Conservation (phyloP, 2,888 invertebrate species). For the Phortica okadai region DNA sequence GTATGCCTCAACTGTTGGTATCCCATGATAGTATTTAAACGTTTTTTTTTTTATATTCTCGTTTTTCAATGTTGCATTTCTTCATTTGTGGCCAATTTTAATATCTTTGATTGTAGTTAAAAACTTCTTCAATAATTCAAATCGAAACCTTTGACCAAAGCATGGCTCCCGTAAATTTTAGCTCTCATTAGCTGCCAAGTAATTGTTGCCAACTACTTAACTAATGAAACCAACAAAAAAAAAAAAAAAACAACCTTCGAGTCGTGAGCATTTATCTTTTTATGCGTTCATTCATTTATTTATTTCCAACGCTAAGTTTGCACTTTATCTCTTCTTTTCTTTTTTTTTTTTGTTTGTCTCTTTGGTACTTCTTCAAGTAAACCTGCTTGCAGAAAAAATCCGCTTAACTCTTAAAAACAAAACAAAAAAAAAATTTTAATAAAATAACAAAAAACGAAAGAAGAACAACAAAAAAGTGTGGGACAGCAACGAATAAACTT, state of each 20-base stretch:
- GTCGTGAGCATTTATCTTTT: conserved; percentile 23
- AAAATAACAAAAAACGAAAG: conserved; percentile 11
- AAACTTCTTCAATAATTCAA: neutral
- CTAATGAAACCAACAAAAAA: conserved; percentile 17
- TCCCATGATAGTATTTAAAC: too few relatives aligned
- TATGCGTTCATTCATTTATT: conserved; percentile 31
- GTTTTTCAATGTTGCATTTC: neutral
- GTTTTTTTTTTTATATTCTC: too few relatives aligned
- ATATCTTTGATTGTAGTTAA: neutral
- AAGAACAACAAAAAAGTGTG: neutral
- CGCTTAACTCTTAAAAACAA: neutral
- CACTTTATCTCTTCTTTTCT: neutral
- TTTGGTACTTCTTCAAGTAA: conserved; percentile 13
- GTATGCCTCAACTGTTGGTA: too few relatives aligned
- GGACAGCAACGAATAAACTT: conserved; percentile 1
- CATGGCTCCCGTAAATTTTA: neutral
- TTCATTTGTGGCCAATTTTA: neutral
- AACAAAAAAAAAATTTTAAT: neutral
- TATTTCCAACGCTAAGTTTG: conserved; percentile 12
- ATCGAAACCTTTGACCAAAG: neutral
- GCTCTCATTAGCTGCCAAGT: conserved; percentile 10
- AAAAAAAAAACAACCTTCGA: neutral
- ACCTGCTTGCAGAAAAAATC: conserved; percentile 21
- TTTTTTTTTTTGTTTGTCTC: neutral
- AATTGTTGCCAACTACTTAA: conserved; percentile 31